phyloP scores from a whole-genome alignment of 2,797 vertebrate genomes.

The Columba guinea region DNA sequence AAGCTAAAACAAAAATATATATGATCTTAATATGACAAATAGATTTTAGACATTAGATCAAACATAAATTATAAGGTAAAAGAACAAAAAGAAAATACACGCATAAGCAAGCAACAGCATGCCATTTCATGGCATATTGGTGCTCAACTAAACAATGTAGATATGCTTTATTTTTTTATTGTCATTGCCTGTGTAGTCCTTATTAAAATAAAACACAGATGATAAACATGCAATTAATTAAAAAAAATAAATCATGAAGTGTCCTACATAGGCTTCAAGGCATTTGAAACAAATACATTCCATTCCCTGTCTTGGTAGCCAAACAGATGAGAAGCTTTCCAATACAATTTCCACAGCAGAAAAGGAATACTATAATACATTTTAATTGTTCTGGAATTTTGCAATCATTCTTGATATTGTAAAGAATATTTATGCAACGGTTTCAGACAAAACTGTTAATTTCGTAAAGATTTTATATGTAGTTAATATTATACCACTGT shows the following conservation, averaged over 20 bases:
- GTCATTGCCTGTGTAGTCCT: background rate
- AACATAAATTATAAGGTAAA: background rate
- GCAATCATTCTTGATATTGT: background rate
- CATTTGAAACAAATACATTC: background rate
- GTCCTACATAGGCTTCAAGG: background rate
- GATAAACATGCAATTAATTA: background rate
- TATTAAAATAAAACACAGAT: background rate
- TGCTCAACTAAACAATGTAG: background rate
- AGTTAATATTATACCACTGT: slow-evolving; percentile 80
- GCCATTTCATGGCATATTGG: background rate
- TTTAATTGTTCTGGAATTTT: background rate
- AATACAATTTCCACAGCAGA: background rate
- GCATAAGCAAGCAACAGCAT: background rate
- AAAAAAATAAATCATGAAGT: background rate
- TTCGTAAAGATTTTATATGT: background rate
- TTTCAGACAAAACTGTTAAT: background rate
- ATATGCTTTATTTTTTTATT: background rate
- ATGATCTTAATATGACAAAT: background rate
- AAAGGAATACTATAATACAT: background rate
- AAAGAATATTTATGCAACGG: background rate
- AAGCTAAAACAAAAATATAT: slow-evolving; percentile 59
- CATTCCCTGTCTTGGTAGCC: background rate
- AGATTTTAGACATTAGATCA: background rate
- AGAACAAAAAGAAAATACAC: background rate
- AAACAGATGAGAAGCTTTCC: background rate